Percentiles rank a stretch among this genome's conserved stretches.
phyloP scores from a whole-genome alignment of 64 coral and sea anemone species.

The Platygyra sinensis region DNA sequence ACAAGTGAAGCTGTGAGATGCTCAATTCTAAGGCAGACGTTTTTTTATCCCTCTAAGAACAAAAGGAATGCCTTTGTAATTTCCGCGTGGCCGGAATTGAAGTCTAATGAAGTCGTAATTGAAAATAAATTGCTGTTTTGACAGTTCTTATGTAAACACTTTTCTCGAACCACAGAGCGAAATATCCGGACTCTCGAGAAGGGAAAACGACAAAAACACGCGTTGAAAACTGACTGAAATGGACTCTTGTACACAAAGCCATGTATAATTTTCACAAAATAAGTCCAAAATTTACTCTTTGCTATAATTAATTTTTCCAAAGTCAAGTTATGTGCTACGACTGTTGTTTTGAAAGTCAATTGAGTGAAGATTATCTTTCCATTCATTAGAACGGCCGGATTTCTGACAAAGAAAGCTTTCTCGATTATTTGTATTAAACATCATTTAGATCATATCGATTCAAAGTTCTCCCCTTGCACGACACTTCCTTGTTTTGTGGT shows the following conservation, averaged over 20 bases:
- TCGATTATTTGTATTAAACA: background rate
- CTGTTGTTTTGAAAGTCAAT: background rate
- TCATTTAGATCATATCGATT: background rate
- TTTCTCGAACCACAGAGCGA: background rate
- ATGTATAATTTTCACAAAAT: background rate
- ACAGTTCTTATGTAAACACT: conserved; percentile 9
- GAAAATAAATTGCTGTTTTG: conserved; percentile 55
- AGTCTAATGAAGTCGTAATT: conserved; percentile 44
- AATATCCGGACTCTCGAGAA: conserved; percentile 4
- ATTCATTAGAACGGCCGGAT: conserved; percentile 2
- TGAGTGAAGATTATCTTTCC: background rate
- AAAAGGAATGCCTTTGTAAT: conserved; percentile 17
- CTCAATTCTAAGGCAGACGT: background rate
- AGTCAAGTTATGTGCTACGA: background rate
- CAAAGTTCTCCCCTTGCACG: background rate
- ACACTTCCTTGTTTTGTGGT: background rate
- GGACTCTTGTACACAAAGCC: background rate
- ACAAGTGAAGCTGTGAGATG: conserved; percentile 1
- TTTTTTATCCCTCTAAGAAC: conserved; percentile 38
- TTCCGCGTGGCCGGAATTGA: conserved; percentile 39
- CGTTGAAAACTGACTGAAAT: background rate
- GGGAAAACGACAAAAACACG: conserved; percentile 2
- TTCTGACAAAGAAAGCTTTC: conserved; percentile 1
- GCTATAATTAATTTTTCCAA: background rate
- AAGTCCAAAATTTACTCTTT: background rate